Conservation (phyloP, 1,140 invertebrate species). For the Cheumatopsyche charites region DNA sequence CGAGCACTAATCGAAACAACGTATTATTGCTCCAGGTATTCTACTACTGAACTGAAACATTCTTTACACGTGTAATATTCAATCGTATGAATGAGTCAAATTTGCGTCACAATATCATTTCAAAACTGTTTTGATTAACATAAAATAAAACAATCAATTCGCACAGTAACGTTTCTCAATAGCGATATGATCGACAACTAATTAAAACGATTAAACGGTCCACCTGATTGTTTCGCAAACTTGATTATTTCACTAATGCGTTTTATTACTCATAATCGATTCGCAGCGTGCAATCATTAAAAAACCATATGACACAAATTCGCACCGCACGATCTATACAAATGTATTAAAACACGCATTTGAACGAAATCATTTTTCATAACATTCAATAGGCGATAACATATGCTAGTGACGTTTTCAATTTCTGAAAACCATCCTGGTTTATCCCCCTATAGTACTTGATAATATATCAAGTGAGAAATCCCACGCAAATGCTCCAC, state of each 20-base stretch:
- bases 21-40: no score
- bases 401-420: constrained; percentile 3
- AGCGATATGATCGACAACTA: background rate
- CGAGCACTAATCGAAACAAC: constrained; percentile 21
- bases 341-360: no score
- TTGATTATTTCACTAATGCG: constrained; percentile 14
- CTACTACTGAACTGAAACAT: no score
- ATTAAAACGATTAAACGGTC: constrained; percentile 14
- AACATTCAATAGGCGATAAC: background rate
- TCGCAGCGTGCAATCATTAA: constrained; percentile 5
- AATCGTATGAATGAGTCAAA: no score
- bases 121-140: no score
- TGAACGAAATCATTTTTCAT: no score
- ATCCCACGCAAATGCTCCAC: constrained; percentile 12
- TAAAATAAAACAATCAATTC: no score
- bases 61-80: no score
- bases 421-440: background rate
- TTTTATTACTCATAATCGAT: constrained; percentile 11
- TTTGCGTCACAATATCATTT: no score
- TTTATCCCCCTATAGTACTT: background rate
- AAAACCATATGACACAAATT: no score
- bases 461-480: background rate
- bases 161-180: no score
- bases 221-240: background rate
- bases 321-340: no score